Base-by-base conservation (phyloP, 2,888 invertebrate species). In the Euzetes globulus region DNA sequence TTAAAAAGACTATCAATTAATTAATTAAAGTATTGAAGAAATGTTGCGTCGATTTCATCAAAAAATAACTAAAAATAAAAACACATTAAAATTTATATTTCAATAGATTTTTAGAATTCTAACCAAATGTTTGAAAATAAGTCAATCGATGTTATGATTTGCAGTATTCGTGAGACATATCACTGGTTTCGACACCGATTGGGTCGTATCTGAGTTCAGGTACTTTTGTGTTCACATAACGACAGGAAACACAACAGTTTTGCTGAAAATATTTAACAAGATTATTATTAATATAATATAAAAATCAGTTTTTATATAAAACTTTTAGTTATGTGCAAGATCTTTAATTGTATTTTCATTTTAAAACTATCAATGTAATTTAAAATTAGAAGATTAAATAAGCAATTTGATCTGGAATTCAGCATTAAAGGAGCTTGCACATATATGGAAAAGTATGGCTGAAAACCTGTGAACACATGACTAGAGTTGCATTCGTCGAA, bases 151-250 rank as follows among this genome's bases (percentile, higher is more conserved):
- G 63, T 63, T 33, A 63, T 63, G 33, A 29, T 37, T 63, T 63
- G 33, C 63, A 63, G 15, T 63, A 37, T 33, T 63, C 33, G 11
- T 63, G 63, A 17, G 33, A 33, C n/a, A 37, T 63, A 17, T 68
- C 68, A 45, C 22, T 68, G 45, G 41, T 7, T 22, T 68, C 68
- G 41, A 68, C 68, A n/a, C 68, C 68, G 13, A 68, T 45, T n/a
- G 68, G 45, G 25, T 68, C 65, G 25, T 68, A 45, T 33, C 68
- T 29, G 3, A 25, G 68, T 25, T 68, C 68, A 37, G 41, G 68
- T 65, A 65, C 65, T 37, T 41, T 65, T 9, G 65, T 27, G 33
- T 29, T 65, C 2, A n/a, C 37, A 41, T 65, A 65, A 33, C n/a
- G 65, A 65, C 65, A 65, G n/a, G 65, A 19, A 65, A 37, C 13